These are phyloP conservation scores for Mormoops blainvillei DNA, from an alignment of 2,113 vertebrate species.

Conservation along the genomic window DNA sequence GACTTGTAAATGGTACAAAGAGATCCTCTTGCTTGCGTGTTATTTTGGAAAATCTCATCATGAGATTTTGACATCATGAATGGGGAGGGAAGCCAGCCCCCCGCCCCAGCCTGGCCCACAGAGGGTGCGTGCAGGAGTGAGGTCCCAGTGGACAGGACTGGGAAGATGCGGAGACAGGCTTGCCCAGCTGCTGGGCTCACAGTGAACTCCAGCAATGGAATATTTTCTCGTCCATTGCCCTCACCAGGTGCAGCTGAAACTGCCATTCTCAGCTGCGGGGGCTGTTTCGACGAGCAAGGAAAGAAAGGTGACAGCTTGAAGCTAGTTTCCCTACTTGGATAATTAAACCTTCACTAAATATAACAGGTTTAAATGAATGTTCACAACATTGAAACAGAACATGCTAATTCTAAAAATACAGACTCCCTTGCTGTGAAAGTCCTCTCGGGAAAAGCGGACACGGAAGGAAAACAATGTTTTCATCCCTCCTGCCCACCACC, in stretches of 20 bases:
- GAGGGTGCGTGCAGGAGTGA: neutral
- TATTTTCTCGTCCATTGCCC: neutral
- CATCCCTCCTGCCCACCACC: neutral
- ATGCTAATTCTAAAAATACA: conserved; percentile 64
- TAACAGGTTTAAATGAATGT: conserved; percentile 51
- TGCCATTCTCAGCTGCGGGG: neutral
- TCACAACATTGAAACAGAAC: conserved; percentile 57
- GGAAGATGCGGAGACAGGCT: neutral
- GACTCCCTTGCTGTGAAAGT: conserved; percentile 25
- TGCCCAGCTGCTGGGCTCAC: neutral
- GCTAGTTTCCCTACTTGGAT: conserved; percentile 41
- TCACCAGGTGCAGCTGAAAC: conserved; percentile 1
- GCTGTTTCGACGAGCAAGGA: conserved; percentile 28
- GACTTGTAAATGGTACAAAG: neutral
- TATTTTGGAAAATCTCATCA: neutral
- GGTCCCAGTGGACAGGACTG: neutral
- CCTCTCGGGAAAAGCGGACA: neutral
- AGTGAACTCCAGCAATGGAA: neutral
- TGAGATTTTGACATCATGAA: neutral
- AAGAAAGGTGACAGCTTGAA: conserved; percentile 59
- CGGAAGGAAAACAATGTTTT: conserved; percentile 11
- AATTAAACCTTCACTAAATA: conserved; percentile 70
- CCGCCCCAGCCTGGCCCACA: neutral
- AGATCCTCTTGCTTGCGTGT: neutral
- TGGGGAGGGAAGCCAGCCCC: neutral